Conservation (phyloP, 2,113 vertebrate genomes). For the Cepphus grylle region DNA sequence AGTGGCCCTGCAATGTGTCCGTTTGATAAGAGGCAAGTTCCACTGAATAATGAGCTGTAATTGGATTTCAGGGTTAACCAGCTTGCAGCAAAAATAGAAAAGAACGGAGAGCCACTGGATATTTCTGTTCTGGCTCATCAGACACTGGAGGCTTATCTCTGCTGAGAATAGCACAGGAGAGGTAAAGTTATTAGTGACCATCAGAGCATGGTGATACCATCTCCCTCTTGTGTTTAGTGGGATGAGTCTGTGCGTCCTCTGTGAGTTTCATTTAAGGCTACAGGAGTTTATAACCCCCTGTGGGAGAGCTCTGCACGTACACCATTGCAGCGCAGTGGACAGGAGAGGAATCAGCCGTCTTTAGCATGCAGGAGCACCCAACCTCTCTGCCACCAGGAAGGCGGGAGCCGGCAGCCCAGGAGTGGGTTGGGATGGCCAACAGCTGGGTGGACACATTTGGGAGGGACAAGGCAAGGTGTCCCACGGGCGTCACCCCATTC, state of each 20-base stretch:
- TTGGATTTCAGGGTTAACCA: constrained; percentile 73
- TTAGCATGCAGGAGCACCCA: neutral
- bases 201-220: constrained; percentile 51
- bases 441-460: rapidly evolving
- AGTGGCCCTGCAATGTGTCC: constrained; percentile 4
- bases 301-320: rapidly evolving
- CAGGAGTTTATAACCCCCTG: neutral
- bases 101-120: constrained; percentile 54
- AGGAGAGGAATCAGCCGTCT: neutral
- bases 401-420: neutral
- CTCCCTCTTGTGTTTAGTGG: constrained; percentile 24
- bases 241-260: neutral
- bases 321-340: neutral
- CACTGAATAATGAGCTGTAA: constrained; percentile 70
- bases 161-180: constrained; percentile 62
- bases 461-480: neutral
- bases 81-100: constrained; percentile 53
- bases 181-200: constrained; percentile 67
- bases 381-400: neutral
- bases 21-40: constrained; percentile 54
- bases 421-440: rapidly evolving
- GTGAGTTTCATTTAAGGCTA: constrained; percentile 8
- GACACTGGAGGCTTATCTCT: constrained; percentile 63
- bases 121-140: constrained; percentile 70
- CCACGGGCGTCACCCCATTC: neutral